Evolutionary conservation across 2,888 invertebrate species (phyloP), one percentile per base, ranked within the genome.

Genomic region (Platycnemis pennipes): DNA sequence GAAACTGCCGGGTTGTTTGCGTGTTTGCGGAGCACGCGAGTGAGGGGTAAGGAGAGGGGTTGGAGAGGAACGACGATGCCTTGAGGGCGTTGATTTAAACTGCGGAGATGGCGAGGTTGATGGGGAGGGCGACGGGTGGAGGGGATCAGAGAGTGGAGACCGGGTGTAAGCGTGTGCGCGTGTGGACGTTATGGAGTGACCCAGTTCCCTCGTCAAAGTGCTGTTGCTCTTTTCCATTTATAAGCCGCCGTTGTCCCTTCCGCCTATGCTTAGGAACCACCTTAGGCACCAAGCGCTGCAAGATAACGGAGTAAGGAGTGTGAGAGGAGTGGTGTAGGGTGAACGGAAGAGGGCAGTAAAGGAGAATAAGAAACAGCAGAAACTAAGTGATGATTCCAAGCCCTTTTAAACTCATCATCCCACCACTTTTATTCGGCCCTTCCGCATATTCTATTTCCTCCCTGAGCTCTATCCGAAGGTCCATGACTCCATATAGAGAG

Each of bases 131-230:
- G 37, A 16, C 37, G 11, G 37, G 31, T 7, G 16, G 69, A 31
- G 37, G 31, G 77, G 31, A 37, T 63, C 63, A n/a, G 63, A 26
- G 77, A 31, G 77, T 13, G 77, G 31, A 77, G 16, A 77, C 37
- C 37, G 37, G 77, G 77, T 13, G 22, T 16, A 77, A 37, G 37
- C 31, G 0, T n/a, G n/a, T 63, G 63, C 63, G 22, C 11, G 77
- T 77, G 37, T 77, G 77, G 37, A 26, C 7, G 37, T 8, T 26
- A 37, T 37, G 77, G 37, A 37, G 89, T 26, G 89, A 56, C 37
- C 89, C 56, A 89, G 89, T 89, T 89, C n/a, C 42, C 26, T 4
- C 56, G 37, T 89, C 89, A 89, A 89, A 89, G 89, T 56, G 56
- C 63, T 89, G 53, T 42, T 53, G 37, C 56, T 42, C 56, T 49